Evolutionary conservation across 2,113 vertebrate genomes (phyloP), one percentile per base, ranked within the genome.

Genomic region (Girardinichthys multiradiatus): DNA sequence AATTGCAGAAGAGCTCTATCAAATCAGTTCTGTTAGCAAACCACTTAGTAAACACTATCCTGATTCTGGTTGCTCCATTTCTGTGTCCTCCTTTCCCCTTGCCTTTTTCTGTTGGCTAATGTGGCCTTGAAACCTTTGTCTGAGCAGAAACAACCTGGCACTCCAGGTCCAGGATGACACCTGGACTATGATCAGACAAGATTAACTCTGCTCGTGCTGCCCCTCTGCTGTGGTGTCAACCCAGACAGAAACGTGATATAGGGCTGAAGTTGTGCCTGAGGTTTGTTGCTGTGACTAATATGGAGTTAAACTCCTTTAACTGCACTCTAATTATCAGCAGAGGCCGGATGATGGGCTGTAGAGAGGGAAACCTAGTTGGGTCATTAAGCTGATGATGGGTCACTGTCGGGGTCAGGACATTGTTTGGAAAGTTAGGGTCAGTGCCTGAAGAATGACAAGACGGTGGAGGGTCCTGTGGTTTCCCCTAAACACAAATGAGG

Each of bases 271-370:
- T 1, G 27, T 31, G 65, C 62, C 58, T 37, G 57, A 14, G 62
- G 66, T 27, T 29, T 14, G 58, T 11, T 9, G 77, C 30, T 54
- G 65, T 14, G 68, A 85, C 86, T 94, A 95, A 94, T 93, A 93
- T 94, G 92, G 90, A 92, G 94, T 95, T 94, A 94, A 92, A 91
- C 90, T 93, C 90, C 91, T 95, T 91, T 87, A 67, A 72, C 87
- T 74, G 78, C 82, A 85, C 76, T 90, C 88, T 82, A 76, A 77
- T 87, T 75, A 80, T 64, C 70, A 15, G 37, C 5, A 11, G 48
- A 54, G 69, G 57, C 62, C 21, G 57, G 62, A 31, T 30, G 51
- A 68, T 29, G 57, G 31, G 51, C 75, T 64, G 26, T 30, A 24
- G 59, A 84, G 74, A 54, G 48, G 48, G 80, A 89, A 89, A 86